These are phyloP conservation scores for Phortica magna DNA, from an alignment of 2,888 invertebrate genomes.

Conservation along the genomic window DNA sequence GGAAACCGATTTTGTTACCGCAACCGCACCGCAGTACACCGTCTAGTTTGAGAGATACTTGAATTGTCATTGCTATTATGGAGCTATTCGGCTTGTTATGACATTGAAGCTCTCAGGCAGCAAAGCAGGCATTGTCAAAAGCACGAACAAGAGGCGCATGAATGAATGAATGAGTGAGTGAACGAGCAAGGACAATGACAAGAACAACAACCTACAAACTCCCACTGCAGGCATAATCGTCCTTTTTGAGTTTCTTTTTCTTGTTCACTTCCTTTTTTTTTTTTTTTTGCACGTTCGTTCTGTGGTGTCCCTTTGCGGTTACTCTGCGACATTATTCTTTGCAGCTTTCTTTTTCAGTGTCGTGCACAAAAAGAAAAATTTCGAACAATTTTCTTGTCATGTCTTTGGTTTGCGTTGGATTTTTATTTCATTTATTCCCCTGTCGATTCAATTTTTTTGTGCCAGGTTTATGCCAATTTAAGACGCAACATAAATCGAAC, in stretches of 20 bases:
- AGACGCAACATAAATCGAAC: background rate
- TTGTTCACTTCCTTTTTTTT: background rate
- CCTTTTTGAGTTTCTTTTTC: background rate
- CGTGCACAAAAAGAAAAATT: background rate
- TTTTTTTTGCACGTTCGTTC: background rate
- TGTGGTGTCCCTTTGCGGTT: background rate
- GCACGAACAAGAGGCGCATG: background rate
- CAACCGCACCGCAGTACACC: background rate
- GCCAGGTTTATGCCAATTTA: background rate
- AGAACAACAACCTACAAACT: background rate
- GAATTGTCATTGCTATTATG: slow-evolving; percentile 25
- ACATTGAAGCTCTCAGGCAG: background rate
- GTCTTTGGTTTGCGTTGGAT: background rate
- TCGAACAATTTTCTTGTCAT: background rate
- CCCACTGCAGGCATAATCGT: slow-evolving; percentile 6
- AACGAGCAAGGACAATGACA: slow-evolving; percentile 6
- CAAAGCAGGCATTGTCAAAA: slow-evolving; percentile 19
- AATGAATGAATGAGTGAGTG: background rate
- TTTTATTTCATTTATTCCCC: background rate
- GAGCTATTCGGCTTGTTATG: slow-evolving; percentile 23
- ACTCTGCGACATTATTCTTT: background rate
- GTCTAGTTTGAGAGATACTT: background rate
- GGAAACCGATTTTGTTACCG: background rate
- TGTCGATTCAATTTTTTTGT: background rate
- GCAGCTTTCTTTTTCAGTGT: background rate